Evolutionary conservation across 2,113 vertebrate species (phyloP).

Genomic region (Oriolus oriolus): DNA sequence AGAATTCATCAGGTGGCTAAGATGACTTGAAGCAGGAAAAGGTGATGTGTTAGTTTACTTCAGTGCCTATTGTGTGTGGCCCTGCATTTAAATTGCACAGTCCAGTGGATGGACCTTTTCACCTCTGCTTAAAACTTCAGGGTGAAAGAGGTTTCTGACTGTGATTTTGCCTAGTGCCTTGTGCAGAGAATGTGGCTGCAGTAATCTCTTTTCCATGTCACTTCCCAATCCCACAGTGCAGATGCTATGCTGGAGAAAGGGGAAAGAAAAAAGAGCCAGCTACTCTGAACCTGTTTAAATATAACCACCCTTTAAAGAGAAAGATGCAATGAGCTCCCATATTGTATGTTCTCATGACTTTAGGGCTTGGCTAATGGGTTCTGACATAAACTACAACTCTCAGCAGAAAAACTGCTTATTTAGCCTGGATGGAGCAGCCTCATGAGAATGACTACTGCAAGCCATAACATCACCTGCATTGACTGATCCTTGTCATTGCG

Average conservation of each 20-base stretch:
- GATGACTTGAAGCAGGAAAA: background rate
- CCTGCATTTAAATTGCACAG: background rate
- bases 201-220: background rate
- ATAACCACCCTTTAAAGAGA: background rate
- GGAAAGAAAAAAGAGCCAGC: background rate
- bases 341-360: background rate
- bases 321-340: background rate
- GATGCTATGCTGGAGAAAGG: background rate
- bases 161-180: background rate
- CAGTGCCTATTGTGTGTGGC: background rate
- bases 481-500: background rate
- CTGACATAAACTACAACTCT: background rate
- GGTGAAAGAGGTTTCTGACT: background rate
- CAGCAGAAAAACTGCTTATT: background rate
- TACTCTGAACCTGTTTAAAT: background rate
- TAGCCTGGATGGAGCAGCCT: background rate
- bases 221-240: background rate
- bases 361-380: background rate
- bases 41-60: background rate
- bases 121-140: background rate
- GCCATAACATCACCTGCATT: background rate
- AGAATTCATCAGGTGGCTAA: background rate
- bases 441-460: background rate
- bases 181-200: background rate
- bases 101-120: background rate